These are phyloP conservation scores for Sterrhoptilus dennistouni DNA, from an alignment of 2,113 vertebrate species.

Conservation along the genomic window DNA sequence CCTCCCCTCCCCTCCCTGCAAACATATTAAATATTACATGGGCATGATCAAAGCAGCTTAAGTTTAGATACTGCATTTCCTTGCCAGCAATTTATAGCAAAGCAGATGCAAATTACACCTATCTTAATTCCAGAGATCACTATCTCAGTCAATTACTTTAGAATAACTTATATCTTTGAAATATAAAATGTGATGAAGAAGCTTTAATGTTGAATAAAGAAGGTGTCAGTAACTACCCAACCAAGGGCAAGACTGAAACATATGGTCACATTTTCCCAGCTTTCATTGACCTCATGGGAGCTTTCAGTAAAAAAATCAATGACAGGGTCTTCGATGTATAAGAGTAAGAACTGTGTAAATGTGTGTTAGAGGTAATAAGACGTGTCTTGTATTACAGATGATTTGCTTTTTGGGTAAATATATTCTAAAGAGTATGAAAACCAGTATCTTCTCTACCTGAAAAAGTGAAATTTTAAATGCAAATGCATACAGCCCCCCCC, in stretches of 20 bases:
- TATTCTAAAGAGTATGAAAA: neutral
- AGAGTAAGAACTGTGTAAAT: neutral
- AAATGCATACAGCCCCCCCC: neutral
- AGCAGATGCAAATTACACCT: conserved; percentile 64
- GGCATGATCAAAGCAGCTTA: conserved; percentile 14
- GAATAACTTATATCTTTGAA: conserved; percentile 59
- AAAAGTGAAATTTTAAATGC: neutral
- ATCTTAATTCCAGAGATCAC: conserved; percentile 51
- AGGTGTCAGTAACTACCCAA: conserved; percentile 35
- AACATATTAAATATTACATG: neutral
- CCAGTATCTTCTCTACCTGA: neutral
- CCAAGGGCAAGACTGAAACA: conserved; percentile 63
- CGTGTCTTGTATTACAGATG: neutral
- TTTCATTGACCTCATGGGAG: conserved; percentile 64
- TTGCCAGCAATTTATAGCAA: conserved; percentile 52
- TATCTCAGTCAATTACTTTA: conserved; percentile 61
- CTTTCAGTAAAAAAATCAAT: conserved; percentile 64
- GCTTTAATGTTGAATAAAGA: conserved; percentile 42
- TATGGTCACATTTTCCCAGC: conserved; percentile 40
- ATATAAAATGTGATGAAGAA: conserved; percentile 55
- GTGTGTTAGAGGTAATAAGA: neutral
- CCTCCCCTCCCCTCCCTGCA: neutral
- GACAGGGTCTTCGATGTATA: neutral
- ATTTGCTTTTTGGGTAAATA: neutral
- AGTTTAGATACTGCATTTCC: conserved; percentile 24